Percentiles rank a stretch among this genome's conserved stretches.
Conservation (phyloP, 2,797 vertebrate genomes). For the Garrulus glandarius region DNA sequence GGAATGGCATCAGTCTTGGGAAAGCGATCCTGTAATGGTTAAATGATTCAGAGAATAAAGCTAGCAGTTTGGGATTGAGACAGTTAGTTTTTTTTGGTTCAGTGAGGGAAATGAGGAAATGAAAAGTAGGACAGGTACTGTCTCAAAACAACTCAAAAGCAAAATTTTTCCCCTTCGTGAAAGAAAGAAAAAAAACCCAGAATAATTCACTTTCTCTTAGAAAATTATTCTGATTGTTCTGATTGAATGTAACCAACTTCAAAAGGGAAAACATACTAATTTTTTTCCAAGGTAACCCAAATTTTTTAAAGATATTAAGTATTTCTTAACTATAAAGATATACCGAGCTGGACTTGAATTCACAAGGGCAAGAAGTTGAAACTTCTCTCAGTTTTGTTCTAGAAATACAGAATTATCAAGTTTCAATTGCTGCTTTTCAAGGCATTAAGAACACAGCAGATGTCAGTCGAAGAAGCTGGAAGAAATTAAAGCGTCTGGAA, state of each 20-base stretch:
- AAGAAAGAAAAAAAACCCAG: neutral
- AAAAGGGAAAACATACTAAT: neutral
- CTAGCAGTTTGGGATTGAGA: neutral
- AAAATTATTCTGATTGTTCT: neutral
- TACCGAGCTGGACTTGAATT: neutral
- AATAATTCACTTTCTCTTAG: neutral
- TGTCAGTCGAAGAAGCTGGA: neutral
- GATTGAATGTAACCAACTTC: neutral
- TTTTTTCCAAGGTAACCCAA: neutral
- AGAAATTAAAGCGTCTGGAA: neutral
- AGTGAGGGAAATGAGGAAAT: neutral
- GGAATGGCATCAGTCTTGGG: neutral
- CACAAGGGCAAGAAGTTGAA: neutral
- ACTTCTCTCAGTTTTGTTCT: neutral
- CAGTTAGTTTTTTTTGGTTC: neutral
- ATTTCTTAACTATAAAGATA: neutral
- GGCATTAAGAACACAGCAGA: neutral
- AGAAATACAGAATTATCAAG: neutral
- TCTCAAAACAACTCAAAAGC: neutral
- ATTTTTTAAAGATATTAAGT: neutral
- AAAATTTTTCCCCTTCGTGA: neutral
- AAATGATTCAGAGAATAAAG: neutral
- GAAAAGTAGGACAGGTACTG: neutral
- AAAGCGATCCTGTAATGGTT: neutral
- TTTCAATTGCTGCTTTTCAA: neutral